Evolutionary conservation across 2,797 vertebrate species (phyloP), one percentile per base, ranked within the genome.

Genomic region (Microctenopoma lineatum): DNA sequence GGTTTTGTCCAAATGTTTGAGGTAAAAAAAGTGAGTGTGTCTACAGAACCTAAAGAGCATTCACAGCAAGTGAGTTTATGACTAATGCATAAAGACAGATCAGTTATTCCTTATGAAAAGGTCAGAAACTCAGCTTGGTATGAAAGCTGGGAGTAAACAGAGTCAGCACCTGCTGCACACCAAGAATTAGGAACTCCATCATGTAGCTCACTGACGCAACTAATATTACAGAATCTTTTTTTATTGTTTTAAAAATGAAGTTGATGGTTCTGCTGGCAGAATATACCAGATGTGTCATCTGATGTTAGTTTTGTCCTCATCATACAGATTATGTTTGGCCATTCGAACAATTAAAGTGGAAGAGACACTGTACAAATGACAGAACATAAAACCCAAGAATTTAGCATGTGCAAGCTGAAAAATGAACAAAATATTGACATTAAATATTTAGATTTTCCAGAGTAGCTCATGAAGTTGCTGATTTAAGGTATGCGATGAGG

Each of bases 401-500:
- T 71, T 13, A 83, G 45, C 2, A 72, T 55, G 58, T 39, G 57
- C 14, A 64, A 64, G 66, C 54, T 62, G 73, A 79, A 70, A 69
- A 53, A 59, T 36, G 18, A 80, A 52, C 54, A 69, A 79, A 64
- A 71, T 67, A 34, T 77, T 71, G 4, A 79, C 72, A 77, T 80
- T 82, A 86, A 89, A 91, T 85, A 87, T 83, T 62, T 26, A 5
- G 18, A 29, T 66, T 41, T 38, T 5, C 0, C 8, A 5, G 44
- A 39, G 2, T 15, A 7, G 12, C 77, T 93, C 93, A 95, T 70
- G 95, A 96, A n/a, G 94, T 95, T 15, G 94, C 78, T 1, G 91
- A 91, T 85, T 96, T 96, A 66, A 97, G 92, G 90, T 96, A 97
- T 16, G 93, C 89, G 52, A 95, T 85, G 57, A 97, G 89, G 78